These are phyloP conservation scores for Columba guinea DNA, from an alignment of 2,797 vertebrate species.

Conservation along the genomic window DNA sequence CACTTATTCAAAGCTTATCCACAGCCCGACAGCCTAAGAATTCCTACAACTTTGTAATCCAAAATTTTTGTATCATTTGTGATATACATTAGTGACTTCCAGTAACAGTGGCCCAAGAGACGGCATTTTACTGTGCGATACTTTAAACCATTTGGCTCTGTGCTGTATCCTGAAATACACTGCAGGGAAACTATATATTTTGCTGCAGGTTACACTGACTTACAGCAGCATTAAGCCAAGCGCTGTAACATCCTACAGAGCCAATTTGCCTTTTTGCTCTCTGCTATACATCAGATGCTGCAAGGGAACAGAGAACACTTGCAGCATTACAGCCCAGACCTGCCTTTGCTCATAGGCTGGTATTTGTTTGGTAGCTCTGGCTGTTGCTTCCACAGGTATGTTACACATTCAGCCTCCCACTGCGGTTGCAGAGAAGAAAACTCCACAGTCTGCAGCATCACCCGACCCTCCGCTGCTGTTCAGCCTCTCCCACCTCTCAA, in stretches of 20 bases:
- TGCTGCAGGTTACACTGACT: conserved; percentile 50
- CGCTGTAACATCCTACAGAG: conserved; percentile 26
- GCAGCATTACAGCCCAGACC: background rate
- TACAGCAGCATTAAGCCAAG: conserved; percentile 21
- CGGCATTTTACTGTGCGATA: conserved; percentile 39
- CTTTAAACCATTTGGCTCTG: conserved; percentile 38
- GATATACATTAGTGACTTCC: conserved; percentile 64
- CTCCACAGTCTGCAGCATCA: background rate
- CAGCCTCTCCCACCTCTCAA: background rate
- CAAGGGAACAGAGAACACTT: background rate
- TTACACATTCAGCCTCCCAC: background rate
- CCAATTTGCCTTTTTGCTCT: background rate
- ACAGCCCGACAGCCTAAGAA: conserved; percentile 7
- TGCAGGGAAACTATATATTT: conserved; percentile 11
- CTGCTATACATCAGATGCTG: background rate
- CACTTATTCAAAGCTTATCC: conserved; percentile 27
- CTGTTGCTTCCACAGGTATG: background rate
- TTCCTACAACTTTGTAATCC: conserved; percentile 10
- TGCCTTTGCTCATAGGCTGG: background rate
- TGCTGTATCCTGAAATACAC: conserved; percentile 32
- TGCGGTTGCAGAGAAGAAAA: background rate
- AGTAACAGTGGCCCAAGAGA: conserved; percentile 55
- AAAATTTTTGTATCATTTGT: conserved; percentile 40
- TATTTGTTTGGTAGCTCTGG: background rate
- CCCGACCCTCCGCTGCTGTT: background rate